Percentiles rank a stretch among this genome's conserved stretches.
Conservation (phyloP, 2,113 vertebrate genomes). For the Cinclus mexicanus region DNA sequence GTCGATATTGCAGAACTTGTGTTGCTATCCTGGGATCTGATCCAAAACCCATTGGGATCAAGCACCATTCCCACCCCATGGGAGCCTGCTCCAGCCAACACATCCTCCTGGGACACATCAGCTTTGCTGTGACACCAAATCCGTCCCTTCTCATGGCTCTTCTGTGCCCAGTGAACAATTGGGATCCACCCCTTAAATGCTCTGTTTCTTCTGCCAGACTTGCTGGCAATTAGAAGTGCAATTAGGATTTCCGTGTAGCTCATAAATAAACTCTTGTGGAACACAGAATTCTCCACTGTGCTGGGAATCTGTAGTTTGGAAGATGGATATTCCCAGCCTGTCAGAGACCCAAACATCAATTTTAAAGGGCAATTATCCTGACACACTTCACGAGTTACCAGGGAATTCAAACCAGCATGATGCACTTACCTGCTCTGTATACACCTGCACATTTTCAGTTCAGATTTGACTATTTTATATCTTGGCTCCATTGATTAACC, state of each 20-base stretch:
- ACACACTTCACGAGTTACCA: neutral
- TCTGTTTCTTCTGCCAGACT: neutral
- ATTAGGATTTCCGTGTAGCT: neutral
- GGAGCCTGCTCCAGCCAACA: neutral
- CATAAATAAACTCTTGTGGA: neutral
- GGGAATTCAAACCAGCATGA: neutral
- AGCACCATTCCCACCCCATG: fast-evolving
- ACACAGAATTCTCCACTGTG: neutral
- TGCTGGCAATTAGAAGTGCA: neutral
- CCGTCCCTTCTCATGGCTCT: fast-evolving
- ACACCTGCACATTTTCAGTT: neutral
- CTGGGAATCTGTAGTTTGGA: neutral
- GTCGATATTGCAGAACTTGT: neutral
- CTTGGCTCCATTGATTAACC: neutral
- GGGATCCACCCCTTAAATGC: neutral
- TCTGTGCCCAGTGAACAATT: neutral
- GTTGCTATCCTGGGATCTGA: neutral
- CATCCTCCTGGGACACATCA: neutral
- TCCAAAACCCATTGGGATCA: neutral
- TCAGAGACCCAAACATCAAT: neutral
- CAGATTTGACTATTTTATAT: neutral
- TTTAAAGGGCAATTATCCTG: neutral
- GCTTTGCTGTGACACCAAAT: neutral
- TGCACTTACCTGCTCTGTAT: neutral
- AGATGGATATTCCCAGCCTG: neutral